phyloP scores from a whole-genome alignment of 2,113 vertebrate species.

The Corythoichthys intestinalis region DNA sequence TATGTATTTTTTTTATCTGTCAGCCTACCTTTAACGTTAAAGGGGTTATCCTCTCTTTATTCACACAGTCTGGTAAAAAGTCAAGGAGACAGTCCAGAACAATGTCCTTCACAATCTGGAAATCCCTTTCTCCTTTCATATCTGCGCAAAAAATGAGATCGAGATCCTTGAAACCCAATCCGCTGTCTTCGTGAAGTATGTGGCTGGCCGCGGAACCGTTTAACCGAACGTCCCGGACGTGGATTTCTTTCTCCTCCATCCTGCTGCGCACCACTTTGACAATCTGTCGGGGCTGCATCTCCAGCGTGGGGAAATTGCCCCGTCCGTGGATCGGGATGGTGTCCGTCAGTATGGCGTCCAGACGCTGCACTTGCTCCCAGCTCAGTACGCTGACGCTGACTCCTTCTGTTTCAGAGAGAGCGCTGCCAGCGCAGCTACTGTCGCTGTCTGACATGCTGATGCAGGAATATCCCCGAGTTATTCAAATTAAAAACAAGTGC shows the following conservation, averaged over 20 bases:
- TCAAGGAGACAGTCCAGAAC: constrained; percentile 97
- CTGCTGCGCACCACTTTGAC: constrained; percentile 90
- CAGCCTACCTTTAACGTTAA: constrained; percentile 89
- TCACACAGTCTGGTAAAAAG: constrained; percentile 95
- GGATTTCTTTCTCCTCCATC: constrained; percentile 86
- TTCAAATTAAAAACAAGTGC: constrained; percentile 4
- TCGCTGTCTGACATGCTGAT: constrained; percentile 86
- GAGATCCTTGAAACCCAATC: constrained; percentile 95
- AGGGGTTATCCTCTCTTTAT: constrained; percentile 94
- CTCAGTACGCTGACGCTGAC: constrained; percentile 85
- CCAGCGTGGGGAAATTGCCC: constrained; percentile 96
- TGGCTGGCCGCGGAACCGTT: constrained; percentile 97
- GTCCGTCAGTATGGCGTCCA: constrained; percentile 91
- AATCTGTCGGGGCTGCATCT: constrained; percentile 93
- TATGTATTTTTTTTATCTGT: not conserved
- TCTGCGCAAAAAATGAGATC: constrained; percentile 97
- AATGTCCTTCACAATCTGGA: constrained; percentile 96
- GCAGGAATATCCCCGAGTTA: constrained; percentile 16
- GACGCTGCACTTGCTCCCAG: constrained; percentile 97
- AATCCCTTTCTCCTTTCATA: constrained; percentile 89
- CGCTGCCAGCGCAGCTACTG: constrained; percentile 49
- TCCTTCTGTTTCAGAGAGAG: constrained; percentile 60
- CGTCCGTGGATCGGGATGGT: constrained; percentile 97
- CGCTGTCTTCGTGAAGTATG: constrained; percentile 91
- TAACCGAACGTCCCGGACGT: constrained; percentile 88